These are phyloP conservation scores for Nipponacmea schrenckii DNA, from an alignment of 2,888 invertebrate genomes.

Conservation along the genomic window DNA sequence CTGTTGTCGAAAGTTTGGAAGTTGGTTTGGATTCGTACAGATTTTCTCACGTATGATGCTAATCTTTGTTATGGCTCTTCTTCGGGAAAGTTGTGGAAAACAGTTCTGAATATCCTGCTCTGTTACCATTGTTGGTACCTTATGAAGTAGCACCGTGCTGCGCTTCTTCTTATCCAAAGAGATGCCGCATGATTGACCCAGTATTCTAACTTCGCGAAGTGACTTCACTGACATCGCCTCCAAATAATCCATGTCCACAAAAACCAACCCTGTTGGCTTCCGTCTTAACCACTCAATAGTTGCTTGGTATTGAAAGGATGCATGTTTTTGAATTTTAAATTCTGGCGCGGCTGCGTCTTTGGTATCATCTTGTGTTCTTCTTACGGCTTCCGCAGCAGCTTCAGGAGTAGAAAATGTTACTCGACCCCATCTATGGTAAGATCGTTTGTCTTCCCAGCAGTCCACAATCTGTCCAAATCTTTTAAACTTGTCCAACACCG, in stretches of 20 bases:
- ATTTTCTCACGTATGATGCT: constrained; percentile 11
- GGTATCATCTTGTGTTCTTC: constrained; percentile 28
- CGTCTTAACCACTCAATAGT: constrained; percentile 47
- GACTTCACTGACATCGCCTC: constrained; percentile 18
- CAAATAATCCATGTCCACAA: constrained; percentile 37
- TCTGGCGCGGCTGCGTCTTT: constrained; percentile 32
- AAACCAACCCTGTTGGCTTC: constrained; percentile 41
- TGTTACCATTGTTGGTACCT: constrained; percentile 21
- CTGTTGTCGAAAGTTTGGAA: constrained; percentile 14
- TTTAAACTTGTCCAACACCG: constrained; percentile 29
- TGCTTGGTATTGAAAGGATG: constrained; percentile 33
- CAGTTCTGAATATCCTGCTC: constrained; percentile 34
- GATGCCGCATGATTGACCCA: constrained; percentile 15
- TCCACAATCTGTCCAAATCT: constrained; percentile 37
- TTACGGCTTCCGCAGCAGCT: constrained; percentile 30
- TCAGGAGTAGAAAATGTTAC: constrained; percentile 34
- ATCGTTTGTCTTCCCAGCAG: constrained; percentile 25
- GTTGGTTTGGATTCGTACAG: constrained; percentile 2
- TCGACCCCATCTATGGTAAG: constrained; percentile 43
- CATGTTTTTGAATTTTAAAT: constrained; percentile 17
- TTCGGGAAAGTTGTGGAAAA: constrained; percentile 14
- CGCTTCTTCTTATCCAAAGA: constrained; percentile 11
- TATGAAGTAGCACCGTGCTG: constrained; percentile 21
- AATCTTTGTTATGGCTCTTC: constrained; percentile 4
- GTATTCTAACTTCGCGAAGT: not conserved